Conservation (phyloP, 2,888 invertebrate genomes). For the Acrocyrtus sp. region DNA sequence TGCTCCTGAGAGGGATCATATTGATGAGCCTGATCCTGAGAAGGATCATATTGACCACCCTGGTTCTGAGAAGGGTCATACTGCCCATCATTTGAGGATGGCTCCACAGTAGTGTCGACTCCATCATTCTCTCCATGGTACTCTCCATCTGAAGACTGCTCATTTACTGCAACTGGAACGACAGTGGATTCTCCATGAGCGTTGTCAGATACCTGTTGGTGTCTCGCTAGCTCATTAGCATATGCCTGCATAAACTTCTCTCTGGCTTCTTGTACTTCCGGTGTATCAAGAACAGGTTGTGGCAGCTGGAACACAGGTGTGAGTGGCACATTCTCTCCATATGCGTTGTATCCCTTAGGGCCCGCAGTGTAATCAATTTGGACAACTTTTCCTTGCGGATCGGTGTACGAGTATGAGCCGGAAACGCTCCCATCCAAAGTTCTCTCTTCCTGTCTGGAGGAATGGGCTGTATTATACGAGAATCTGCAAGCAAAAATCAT, state of each 20-base stretch:
- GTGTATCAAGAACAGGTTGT: constrained; percentile 71
- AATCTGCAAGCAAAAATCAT: constrained; percentile 41
- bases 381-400: constrained; percentile 72
- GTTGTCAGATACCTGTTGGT: constrained; percentile 13
- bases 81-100: constrained; percentile 4
- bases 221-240: constrained; percentile 30
- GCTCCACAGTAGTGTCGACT: neutral
- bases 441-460: constrained; percentile 76
- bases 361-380: constrained; percentile 68
- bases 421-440: constrained; percentile 74
- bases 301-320: constrained; percentile 67
- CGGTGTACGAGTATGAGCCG: constrained; percentile 78
- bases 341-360: constrained; percentile 77
- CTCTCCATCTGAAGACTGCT: neutral
- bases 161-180: constrained; percentile 70
- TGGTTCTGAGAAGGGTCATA: constrained; percentile 14
- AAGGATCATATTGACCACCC: neutral
- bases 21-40: neutral
- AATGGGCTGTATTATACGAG: constrained; percentile 48
- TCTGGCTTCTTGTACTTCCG: constrained; percentile 77
- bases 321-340: constrained; percentile 71
- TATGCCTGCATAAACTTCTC: constrained; percentile 63
- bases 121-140: constrained; percentile 6
- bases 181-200: constrained; percentile 68
- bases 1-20: neutral